These are phyloP conservation scores for Zingel zingel DNA, from an alignment of 2,113 vertebrate genomes.

Conservation along the genomic window DNA sequence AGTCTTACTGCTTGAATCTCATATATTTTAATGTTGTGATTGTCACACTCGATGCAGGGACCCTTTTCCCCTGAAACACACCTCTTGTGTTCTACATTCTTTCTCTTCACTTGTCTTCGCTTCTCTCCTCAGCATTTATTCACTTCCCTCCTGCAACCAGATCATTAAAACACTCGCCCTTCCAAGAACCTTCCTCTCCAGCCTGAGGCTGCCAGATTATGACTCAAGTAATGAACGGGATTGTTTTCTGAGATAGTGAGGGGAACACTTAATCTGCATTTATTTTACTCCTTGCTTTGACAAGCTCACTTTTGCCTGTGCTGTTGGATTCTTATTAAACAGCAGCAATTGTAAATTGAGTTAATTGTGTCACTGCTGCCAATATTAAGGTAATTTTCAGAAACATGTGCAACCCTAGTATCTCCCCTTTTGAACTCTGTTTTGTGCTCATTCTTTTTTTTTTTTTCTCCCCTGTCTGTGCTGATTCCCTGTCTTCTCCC, in stretches of 20 bases:
- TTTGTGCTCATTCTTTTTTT: neutral
- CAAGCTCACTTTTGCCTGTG: neutral
- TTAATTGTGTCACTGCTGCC: slow-evolving; percentile 1
- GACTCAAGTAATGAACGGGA: slow-evolving; percentile 7
- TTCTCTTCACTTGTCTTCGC: neutral
- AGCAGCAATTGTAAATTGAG: slow-evolving; percentile 1
- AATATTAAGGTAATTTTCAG: neutral
- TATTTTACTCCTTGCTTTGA: slow-evolving; percentile 11
- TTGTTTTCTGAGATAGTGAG: neutral
- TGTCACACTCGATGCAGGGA: neutral
- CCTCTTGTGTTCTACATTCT: neutral
- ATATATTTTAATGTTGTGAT: neutral
- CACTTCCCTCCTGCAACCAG: slow-evolving; percentile 9
- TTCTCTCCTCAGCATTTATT: neutral
- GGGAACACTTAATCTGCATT: slow-evolving; percentile 3
- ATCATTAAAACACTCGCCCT: slow-evolving; percentile 13
- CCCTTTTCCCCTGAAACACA: neutral
- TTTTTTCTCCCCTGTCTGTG: neutral
- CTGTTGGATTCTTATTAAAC: neutral
- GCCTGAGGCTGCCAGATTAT: neutral
- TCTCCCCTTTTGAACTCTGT: slow-evolving; percentile 5
- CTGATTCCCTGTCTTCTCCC: slow-evolving; percentile 40
- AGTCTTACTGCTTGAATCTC: neutral
- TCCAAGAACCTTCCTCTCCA: slow-evolving; percentile 15
- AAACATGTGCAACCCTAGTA: neutral